Base-by-base conservation (phyloP, 37 sponge, comb jelly and placozoan species). In the Ephydatia muelleri region DNA sequence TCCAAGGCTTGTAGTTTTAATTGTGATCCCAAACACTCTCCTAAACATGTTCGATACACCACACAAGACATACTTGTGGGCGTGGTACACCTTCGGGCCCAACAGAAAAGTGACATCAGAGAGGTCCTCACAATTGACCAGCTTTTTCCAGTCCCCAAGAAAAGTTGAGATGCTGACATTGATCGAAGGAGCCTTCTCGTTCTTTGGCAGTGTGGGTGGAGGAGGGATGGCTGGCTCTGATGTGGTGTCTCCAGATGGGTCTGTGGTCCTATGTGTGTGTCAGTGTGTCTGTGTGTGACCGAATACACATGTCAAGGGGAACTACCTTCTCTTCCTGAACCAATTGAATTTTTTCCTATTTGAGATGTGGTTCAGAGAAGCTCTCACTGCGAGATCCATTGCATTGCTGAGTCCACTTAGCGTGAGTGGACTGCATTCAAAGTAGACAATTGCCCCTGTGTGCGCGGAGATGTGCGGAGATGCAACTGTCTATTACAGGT, bases 151-250 rank as follows among this genome's bases (percentile, higher is more conserved):
- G 31, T 94, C 86, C 12, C 21, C n/a, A 22, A 70, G 67, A 25
- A 84, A 83, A 0, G 85, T 68, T 0, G 94, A 84, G 5, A 89
- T 72, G 16, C 85, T 77, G 73, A 96, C 83, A 65, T 92, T 96
- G 49, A 96, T 91, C 93, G 89, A 91, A 27, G 96, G 96, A 64
- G 96, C 93, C 29, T 85, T 79, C 29, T 65, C 81, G 38, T 88
- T 88, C 3, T 74, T 49, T 16, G 97, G 94, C 57, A 96, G 72
- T 37, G 82, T 82, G 26, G 97, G 97, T 26, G 97, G 94, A 5
- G 86, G 94, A 49, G 94, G 96, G 39, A 90, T 76, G 23, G 43
- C 57, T 4, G 92, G 78, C 47, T 86, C 84, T 47, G 49, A 32
- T 9, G 67, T 35, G 26, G 19, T 14, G n/a, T n/a, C n/a, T n/a